These are phyloP conservation scores for Girardinichthys multiradiatus DNA, from an alignment of 2,113 vertebrate genomes.

Conservation along the genomic window DNA sequence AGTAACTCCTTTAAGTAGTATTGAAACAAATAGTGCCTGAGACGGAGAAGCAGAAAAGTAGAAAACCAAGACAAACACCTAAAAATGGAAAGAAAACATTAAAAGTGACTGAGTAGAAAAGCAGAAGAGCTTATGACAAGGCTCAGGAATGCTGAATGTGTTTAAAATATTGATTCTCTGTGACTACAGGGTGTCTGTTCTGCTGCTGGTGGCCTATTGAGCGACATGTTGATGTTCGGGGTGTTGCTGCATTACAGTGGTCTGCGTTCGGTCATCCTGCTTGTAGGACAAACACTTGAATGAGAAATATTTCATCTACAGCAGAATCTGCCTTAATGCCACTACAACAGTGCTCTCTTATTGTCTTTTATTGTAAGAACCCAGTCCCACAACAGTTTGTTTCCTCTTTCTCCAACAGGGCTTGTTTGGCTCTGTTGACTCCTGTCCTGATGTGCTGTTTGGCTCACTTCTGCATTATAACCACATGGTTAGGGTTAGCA, in stretches of 20 bases:
- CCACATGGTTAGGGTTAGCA: too few relatives aligned
- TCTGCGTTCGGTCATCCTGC: slow-evolving; percentile 25
- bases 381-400: too few relatives aligned
- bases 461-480: too few relatives aligned
- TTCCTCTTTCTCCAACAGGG: too few relatives aligned
- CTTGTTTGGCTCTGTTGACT: too few relatives aligned
- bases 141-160: slow-evolving; percentile 42
- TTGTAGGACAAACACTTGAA: not conserved
- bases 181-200: slow-evolving; percentile 25
- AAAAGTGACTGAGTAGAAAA: slow-evolving; percentile 7
- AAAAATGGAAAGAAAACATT: not conserved
- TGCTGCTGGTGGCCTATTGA: slow-evolving; percentile 43
- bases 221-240: slow-evolving; percentile 62
- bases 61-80: not conserved
- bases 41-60: not conserved
- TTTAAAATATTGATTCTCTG: slow-evolving; percentile 33
- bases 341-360: too few relatives aligned
- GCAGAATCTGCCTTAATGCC: too few relatives aligned
- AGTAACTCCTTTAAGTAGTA: too few relatives aligned
- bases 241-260: slow-evolving; percentile 30
- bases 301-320: too few relatives aligned
- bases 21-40: too few relatives aligned
- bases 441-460: too few relatives aligned
- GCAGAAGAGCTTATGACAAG: slow-evolving; percentile 17
- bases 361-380: too few relatives aligned